Percentiles rank a stretch among this genome's conserved stretches.
Conservation (phyloP, 2,113 vertebrate species). For the Phalacrocorax aristotelis region DNA sequence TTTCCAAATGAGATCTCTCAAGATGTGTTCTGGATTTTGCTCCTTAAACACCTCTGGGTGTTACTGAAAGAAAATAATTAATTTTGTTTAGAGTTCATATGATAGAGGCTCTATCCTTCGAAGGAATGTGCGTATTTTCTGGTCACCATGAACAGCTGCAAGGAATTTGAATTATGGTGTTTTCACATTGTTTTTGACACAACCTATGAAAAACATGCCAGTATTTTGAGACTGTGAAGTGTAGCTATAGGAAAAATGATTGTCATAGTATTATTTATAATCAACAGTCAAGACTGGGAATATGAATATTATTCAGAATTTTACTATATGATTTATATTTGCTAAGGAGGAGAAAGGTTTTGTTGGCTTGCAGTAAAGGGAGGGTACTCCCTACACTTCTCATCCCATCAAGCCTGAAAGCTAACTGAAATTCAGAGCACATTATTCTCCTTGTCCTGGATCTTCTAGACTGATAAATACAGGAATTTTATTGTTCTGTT, state of each 20-base stretch:
- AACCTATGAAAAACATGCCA: background rate
- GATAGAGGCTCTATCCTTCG: background rate
- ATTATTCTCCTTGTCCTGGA: background rate
- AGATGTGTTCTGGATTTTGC: background rate
- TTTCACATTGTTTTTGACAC: slow-evolving; percentile 7
- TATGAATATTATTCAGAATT: background rate
- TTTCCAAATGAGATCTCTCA: background rate
- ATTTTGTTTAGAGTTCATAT: slow-evolving; percentile 8
- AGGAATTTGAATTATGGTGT: background rate
- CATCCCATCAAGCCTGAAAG: background rate
- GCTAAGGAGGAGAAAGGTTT: background rate
- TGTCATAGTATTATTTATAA: background rate
- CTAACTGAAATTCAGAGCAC: background rate
- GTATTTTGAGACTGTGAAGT: background rate
- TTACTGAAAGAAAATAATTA: background rate
- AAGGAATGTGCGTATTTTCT: background rate
- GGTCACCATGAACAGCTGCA: background rate
- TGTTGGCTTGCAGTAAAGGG: background rate
- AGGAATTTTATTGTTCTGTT: background rate
- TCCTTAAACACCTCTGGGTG: background rate
- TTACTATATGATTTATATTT: background rate
- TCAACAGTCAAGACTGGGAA: background rate
- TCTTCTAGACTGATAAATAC: background rate
- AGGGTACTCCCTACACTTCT: background rate
- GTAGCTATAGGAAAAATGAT: background rate